Base-by-base conservation (phyloP, 1,140 invertebrate species). In the Neodiprion lecontei region DNA sequence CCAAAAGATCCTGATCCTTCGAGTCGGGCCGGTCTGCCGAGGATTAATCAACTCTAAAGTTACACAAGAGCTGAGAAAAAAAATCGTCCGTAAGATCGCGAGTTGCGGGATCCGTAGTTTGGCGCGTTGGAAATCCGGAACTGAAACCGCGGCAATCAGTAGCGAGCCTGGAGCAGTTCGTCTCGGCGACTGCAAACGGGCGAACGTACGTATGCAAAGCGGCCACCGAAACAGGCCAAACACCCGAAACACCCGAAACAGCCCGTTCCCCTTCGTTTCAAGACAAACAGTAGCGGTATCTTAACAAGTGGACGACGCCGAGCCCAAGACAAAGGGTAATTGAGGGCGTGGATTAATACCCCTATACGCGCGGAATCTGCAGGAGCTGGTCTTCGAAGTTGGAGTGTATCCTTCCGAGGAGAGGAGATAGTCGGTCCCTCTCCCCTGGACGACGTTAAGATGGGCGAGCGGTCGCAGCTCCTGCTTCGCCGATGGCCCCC, bases 271-370 rank as follows among this genome's bases (percentile, higher is more conserved):
- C 65, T 21, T 72, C 49, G 84, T 84, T 84, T 88, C 83, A 88
- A 89, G 88, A 89, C 88, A 89, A 89, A 89, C 88, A 88, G 87
- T 89, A 84, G 86, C 85, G 86, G 86, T 88, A 87, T 89, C 87
- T 88, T 89, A 89, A 89, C 87, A 88, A 89, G 87, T 88, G 88
- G 88, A 88, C 88, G 86, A 89, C 88, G 86, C 88, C 87, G 85
- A 82, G 86, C 87, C 86, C 87, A 89, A 89, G 88, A 88, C 88
- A 89, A 89, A 88, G 87, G 88, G 88, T 88, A 89, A 89, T 89
- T 89, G 87, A 89, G 87, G 86, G 85, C 87, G 87, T 86, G 87
- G 86, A 88, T 89, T 89, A 88, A 89, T 89, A 88, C 88, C 86
- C 88, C 86, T 88, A 88, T 87, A 88, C 83, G 85, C 77, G 79